Base-by-base conservation (phyloP, 64 coral and sea anemone species). In the Porites australiensis region DNA sequence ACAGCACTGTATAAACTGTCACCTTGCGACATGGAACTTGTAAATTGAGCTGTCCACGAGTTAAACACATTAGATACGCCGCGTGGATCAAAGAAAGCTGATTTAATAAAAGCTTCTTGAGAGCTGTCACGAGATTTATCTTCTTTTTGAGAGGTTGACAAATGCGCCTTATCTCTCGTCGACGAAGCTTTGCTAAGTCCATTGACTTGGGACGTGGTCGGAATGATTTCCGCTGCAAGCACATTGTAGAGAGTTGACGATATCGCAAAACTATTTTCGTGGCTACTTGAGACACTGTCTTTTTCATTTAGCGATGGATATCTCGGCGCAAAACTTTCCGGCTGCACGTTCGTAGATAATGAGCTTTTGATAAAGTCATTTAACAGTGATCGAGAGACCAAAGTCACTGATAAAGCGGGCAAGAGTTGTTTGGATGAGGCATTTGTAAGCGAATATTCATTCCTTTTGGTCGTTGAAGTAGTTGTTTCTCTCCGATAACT, bases 131-230 rank as follows among this genome's bases (percentile, higher is more conserved):
- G 45, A 49, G 62, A 67, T 20, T 83, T 51, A 67, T 64, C 81
- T 67, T 45, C 63, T 20, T 13, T 16, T 83, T 83, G 81, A 83
- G 18, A 83, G 50, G 62, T 51, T 16, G 61, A 8, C 81, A 83
- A 83, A 68, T 83, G 63, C 8, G 6, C 50, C 18, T 68, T 50
- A 65, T 51, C 44, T 51, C 18, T 18, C 8, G 44, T 50, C 62
- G 44, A 50, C 5, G 81, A 50, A 18, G 81, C 13, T 6, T 3
- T 4, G 64, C 50, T 19, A 50, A 67, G 53, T 54, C 16, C 75
- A 74, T 4, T 62, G 20, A 16, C 23, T 69, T 50, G 44, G 44
- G 18, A 50, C 19, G 44, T 9, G 46, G 81, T 51, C 2, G 62
- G 44, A 5, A 19, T 45, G 13, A 83, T 83, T 83, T 83, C 81